Evolutionary conservation across 1,140 invertebrate genomes (phyloP), one percentile per base, ranked within the genome.

Genomic region (Drosophila melanogaster): DNA sequence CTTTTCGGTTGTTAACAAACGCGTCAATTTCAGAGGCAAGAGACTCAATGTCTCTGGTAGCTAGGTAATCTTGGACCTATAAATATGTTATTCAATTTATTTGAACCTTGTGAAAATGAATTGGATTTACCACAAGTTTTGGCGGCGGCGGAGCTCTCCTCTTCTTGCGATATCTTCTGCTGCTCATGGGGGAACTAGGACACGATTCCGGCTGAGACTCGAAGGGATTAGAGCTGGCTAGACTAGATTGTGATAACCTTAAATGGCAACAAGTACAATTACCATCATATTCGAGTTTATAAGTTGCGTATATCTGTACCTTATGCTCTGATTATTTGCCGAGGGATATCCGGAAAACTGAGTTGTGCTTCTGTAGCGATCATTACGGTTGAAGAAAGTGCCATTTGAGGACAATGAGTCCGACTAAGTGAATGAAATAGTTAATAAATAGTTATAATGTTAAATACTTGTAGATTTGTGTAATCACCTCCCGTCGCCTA

Each of bases 171-270:
- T 87, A 76, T 7, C 66, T 75, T 55, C 53, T 87, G 33, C 44
- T 6, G 65, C 54, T 61, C 30, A 51, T 60, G 17, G 69, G 62
- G 14, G 43, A 67, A 33, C 53, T 60, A 24, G 46, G 58, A 22
- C 72, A 66, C 4, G 43, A 64, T 40, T 86, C 92, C 17, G 54
- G 50, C 4, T 89, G 92, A 19, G 93, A 93, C 44, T 94, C 94
- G 64, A 94, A 94, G 12, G 94, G 93, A 81, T 94, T 94, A 30
- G 92, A 93, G 80, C 93, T 94, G 12, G 67, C 92, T 46, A 94
- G 89, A 81, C 94, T 94, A 40, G 92, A 73, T 46, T 93, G 87
- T 11, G 94, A 94, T 19, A 93, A 93, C 54, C 91, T 91, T 90
- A 30, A 30, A 74, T 53, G 15, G 19, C 38, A 40, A 41, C 24